phyloP scores from a whole-genome alignment of 2,797 vertebrate species.

The Sebastes iracundus region DNA sequence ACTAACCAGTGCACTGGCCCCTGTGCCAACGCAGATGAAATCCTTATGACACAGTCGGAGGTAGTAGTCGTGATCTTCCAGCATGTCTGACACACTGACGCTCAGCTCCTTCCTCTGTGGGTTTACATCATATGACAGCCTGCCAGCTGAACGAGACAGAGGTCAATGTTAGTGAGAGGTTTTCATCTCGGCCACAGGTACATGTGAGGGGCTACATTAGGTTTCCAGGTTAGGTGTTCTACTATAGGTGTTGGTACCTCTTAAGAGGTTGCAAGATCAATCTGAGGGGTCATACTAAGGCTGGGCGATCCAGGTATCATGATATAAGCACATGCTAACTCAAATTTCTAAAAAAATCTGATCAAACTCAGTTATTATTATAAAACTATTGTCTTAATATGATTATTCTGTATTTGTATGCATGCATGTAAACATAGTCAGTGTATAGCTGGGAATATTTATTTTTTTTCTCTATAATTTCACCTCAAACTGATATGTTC shows the following conservation, averaged over 20 bases:
- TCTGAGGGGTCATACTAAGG: not conserved
- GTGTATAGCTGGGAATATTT: too few relatives aligned
- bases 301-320: too few relatives aligned
- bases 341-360: too few relatives aligned
- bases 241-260: too few relatives aligned
- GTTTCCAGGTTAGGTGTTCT: not conserved
- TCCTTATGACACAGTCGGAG: slow-evolving; percentile 87
- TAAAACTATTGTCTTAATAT: too few relatives aligned
- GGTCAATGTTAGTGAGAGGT: not conserved
- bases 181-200: not conserved
- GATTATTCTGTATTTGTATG: too few relatives aligned
- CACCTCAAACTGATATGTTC: too few relatives aligned
- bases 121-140: slow-evolving; percentile 82
- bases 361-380: too few relatives aligned
- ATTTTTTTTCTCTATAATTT: too few relatives aligned
- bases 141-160: slow-evolving; percentile 77
- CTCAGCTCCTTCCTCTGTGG: slow-evolving; percentile 78
- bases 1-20: slow-evolving; percentile 80
- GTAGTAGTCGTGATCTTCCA: slow-evolving; percentile 79
- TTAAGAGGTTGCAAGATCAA: not conserved
- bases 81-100: slow-evolving; percentile 80
- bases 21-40: slow-evolving; percentile 83
- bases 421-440: too few relatives aligned
- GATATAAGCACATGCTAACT: too few relatives aligned
- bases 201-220: not conserved